Evolutionary conservation across 2,888 invertebrate genomes (phyloP).

Genomic region (Tyria jacobaeae): DNA sequence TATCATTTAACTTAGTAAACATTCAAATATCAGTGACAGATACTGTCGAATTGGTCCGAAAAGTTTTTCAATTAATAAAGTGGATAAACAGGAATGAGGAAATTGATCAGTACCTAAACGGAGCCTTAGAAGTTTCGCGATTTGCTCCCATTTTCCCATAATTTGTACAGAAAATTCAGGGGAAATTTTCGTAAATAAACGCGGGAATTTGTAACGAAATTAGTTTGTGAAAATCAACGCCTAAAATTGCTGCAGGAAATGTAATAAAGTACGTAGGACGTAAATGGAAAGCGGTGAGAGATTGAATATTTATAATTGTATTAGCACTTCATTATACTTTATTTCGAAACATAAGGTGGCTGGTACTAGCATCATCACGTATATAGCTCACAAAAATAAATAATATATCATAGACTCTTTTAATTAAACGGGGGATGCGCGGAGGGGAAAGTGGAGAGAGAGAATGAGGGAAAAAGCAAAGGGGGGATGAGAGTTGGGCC

Average conservation of each 20-base stretch:
- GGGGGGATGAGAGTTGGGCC: no score
- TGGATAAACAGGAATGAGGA: slow-evolving; percentile 25
- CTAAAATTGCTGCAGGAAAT: slow-evolving; percentile 15
- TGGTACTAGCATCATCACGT: not conserved
- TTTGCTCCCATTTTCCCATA: slow-evolving; percentile 11
- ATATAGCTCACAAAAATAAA: no score
- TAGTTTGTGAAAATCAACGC: slow-evolving; percentile 20
- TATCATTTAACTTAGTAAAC: not conserved
- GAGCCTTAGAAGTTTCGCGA: slow-evolving; percentile 17
- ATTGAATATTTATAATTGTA: slow-evolving; percentile 8
- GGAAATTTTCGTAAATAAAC: slow-evolving; percentile 20
- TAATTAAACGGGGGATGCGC: no score
- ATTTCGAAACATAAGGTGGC: not conserved
- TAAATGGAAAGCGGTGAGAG: slow-evolving; percentile 2
- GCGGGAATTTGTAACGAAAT: slow-evolving; percentile 18
- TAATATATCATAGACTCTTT: no score
- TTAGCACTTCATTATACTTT: not conserved
- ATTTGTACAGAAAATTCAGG: slow-evolving; percentile 15
- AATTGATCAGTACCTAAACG: slow-evolving; percentile 23
- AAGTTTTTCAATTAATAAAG: slow-evolving; percentile 55
- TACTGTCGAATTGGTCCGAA: slow-evolving; percentile 18
- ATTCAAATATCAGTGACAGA: not conserved
- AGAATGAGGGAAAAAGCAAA: no score
- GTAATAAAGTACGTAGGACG: slow-evolving; percentile 11
- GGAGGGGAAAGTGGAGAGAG: no score